phyloP scores from a whole-genome alignment of 2,888 invertebrate species.

The Drosophila paranaensis region DNA sequence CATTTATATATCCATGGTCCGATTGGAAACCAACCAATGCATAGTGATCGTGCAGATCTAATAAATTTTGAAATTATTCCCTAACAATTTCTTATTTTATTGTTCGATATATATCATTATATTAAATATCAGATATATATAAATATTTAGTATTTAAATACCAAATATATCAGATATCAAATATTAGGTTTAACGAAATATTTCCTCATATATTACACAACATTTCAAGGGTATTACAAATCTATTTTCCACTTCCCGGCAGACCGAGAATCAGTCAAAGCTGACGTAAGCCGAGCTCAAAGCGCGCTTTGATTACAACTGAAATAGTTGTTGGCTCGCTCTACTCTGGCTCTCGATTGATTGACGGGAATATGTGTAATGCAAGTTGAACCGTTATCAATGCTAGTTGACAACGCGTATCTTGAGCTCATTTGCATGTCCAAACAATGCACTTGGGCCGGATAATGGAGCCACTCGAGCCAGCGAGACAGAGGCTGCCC shows the following conservation, averaged over 20 bases:
- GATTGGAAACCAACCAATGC: background rate
- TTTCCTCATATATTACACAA: background rate
- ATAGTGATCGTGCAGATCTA: too few relatives aligned
- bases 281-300: background rate
- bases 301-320: slow-evolving; percentile 3
- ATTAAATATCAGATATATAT: too few relatives aligned
- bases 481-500: background rate
- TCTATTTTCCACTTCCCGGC: background rate
- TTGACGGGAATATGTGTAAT: background rate
- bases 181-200: too few relatives aligned
- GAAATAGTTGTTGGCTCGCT: background rate
- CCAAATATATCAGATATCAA: too few relatives aligned
- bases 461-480: background rate
- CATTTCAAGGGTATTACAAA: background rate
- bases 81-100: too few relatives aligned
- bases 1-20: background rate
- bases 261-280: slow-evolving; percentile 2
- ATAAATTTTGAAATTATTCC: too few relatives aligned
- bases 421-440: slow-evolving; percentile 21
- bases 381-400: slow-evolving; percentile 5
- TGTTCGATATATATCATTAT: too few relatives aligned
- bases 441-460: slow-evolving; percentile 21
- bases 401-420: slow-evolving; percentile 27
- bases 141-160: too few relatives aligned
- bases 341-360: background rate